Base-by-base conservation (phyloP, 2,797 vertebrate species). In the Peromyscus nudipes region DNA sequence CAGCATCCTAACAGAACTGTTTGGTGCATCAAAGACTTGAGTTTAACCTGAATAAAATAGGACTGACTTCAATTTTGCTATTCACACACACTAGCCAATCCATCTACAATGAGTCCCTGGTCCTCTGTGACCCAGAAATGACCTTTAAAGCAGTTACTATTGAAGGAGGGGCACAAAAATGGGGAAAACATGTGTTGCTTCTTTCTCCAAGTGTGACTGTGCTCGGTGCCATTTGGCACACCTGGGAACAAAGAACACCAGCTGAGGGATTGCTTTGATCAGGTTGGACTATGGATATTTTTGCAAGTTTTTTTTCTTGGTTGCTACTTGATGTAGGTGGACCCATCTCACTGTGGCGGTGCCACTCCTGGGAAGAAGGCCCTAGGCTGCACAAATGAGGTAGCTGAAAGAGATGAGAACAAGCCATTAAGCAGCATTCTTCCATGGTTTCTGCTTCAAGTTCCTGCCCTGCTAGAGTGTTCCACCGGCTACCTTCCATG, bases 71-170 rank as follows among this genome's bases (percentile, higher is more conserved):
- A 52, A 3, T 40, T 55, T 46, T 27, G 12, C 34, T 29, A 90
- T 73, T 67, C 3, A 34, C 1, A 46, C 12, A 87, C n/a, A 27
- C 27, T 23, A 62, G 23, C 21, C 69, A 88, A 95, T 65, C 43
- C 29, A 81, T 77, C 43, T 90, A 13, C 37, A 82, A 55, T 46
- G 65, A 93, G 52, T 4, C 40, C 3, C 65, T 40, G 1, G n/a
- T 73, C 37, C 25, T 77, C 21, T 79, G 17, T 65, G 82, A 23
- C 49, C 86, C 65, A 93, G 34, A 91, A 93, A 84, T 94, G 14
- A 55, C 43, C 94, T 79, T 84, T 31, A 84, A 46, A 92, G 65
- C 0, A 86, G 40, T 69, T 71, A 23, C 52, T 83, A 80, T 19
- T 57, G 13, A 89, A 91, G 92, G 25, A 8, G 4, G 37, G 40